Conservation (phyloP, 2,113 vertebrate genomes). For the Otus sunia region DNA sequence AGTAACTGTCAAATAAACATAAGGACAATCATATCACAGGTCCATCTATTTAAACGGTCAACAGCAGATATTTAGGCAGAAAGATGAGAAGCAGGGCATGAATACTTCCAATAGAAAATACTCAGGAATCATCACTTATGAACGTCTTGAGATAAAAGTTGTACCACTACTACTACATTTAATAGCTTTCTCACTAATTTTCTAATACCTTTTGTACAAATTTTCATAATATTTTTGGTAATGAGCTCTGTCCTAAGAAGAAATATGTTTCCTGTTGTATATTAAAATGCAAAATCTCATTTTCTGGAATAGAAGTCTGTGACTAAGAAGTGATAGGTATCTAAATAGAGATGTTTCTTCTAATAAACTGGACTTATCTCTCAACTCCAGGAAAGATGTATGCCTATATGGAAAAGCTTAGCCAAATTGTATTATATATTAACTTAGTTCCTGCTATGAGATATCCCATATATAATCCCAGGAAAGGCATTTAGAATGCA, state of each 20-base stretch:
- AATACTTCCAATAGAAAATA: neutral
- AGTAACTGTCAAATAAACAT: neutral
- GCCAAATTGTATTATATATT: neutral
- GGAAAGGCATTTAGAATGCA: neutral
- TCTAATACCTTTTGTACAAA: neutral
- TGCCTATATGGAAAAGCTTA: neutral
- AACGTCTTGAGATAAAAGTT: neutral
- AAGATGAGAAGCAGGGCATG: neutral
- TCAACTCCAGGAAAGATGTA: neutral
- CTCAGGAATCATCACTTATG: neutral
- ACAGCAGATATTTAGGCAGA: neutral
- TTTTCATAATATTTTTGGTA: neutral
- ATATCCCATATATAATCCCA: neutral
- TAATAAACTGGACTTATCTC: neutral
- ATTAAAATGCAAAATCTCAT: neutral
- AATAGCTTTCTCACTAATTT: neutral
- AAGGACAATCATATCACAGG: neutral
- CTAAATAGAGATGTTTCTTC: slow-evolving; percentile 8
- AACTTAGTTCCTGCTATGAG: neutral
- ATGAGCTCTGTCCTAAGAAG: neutral
- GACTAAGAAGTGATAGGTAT: neutral
- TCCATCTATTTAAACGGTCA: neutral
- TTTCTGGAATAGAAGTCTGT: neutral
- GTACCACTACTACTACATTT: neutral
- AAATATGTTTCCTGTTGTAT: neutral